Evolutionary conservation across 2,113 vertebrate species (phyloP), one percentile per base, ranked within the genome.

Genomic region (Bolborhynchus lineola): DNA sequence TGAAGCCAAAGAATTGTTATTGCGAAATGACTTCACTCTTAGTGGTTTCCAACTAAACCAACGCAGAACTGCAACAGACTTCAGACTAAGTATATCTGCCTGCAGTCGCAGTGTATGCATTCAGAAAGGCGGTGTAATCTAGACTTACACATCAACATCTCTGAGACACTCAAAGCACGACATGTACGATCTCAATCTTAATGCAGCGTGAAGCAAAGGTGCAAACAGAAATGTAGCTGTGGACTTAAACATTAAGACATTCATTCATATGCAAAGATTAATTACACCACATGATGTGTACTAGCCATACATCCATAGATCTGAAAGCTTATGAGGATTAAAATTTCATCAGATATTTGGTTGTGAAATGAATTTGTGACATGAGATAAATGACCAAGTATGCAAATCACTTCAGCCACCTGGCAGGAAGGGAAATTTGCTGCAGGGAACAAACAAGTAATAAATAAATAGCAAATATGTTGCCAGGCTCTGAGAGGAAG

Each of bases 361-460:
- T 78, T 92, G 67, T 92, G 37, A 91, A 82, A 81, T 49, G 84
- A 62, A 74, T 80, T 93, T 76, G 80, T 50, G 42, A 72, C 46
- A 89, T 69, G 67, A 85, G 23, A 82, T 82, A 90, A 90, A 88
- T 82, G 17, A 82, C 35, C 47, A 92, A 69, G 16, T 49, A 92
- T 82, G 80, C 50, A 80, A 91, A 91, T 92, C 60, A 86, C n/a
- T 95, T 82, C 86, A 83, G 67, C 85, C 91, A 88, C 93, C 79
- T 86, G 68, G 67, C 53, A 95, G 55, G 59, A 59, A 74, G 9
- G 42, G 44, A 88, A 84, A 93, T 91, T 83, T 92, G 74, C 85
- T 82, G 63, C 65, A 90, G 70, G 88, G 83, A 81, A 95, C 20
- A 76, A 92, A 71, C 31, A 69, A 60, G 28, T 31, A 92, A 77